Evolutionary conservation across 2,797 vertebrate genomes (phyloP).

Genomic region (Aplochiton taeniatus): DNA sequence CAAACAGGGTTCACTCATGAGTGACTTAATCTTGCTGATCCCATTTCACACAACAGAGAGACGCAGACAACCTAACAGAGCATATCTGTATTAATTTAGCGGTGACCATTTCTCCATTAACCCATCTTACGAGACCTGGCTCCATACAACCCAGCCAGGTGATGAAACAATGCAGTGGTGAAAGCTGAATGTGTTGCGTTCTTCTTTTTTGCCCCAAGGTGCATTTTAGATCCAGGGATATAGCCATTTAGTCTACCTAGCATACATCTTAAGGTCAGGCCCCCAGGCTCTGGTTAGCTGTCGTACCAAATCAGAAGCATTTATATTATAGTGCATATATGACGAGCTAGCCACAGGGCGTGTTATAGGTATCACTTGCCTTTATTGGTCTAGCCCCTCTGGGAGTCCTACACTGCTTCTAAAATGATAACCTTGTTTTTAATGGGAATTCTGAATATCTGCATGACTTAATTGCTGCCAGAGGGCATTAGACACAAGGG

Average conservation of each 20-base stretch:
- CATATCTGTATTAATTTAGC: neutral
- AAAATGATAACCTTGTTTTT: slow-evolving; percentile 6
- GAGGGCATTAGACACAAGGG: slow-evolving; percentile 12
- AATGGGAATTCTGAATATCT: slow-evolving; percentile 17
- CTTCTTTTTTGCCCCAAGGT: neutral
- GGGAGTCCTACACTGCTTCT: slow-evolving; percentile 1
- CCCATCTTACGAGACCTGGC: neutral
- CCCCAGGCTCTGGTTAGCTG: neutral
- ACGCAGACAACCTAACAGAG: neutral
- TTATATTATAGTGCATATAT: neutral
- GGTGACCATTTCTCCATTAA: neutral
- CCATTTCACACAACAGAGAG: no score
- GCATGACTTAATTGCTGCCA: slow-evolving; percentile 33
- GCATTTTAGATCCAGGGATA: neutral
- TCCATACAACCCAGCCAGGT: neutral
- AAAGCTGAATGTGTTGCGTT: neutral
- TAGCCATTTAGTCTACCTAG: neutral
- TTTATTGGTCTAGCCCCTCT: slow-evolving; percentile 3
- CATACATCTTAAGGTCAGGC: neutral
- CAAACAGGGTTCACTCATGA: slow-evolving; percentile 7
- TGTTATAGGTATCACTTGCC: slow-evolving; percentile 4
- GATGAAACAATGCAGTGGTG: neutral
- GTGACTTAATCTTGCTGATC: neutral
- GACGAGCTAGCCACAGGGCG: neutral
- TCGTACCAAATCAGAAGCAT: neutral